Evolutionary conservation across 2,888 invertebrate genomes (phyloP).

Genomic region (Poecilus cupreus): DNA sequence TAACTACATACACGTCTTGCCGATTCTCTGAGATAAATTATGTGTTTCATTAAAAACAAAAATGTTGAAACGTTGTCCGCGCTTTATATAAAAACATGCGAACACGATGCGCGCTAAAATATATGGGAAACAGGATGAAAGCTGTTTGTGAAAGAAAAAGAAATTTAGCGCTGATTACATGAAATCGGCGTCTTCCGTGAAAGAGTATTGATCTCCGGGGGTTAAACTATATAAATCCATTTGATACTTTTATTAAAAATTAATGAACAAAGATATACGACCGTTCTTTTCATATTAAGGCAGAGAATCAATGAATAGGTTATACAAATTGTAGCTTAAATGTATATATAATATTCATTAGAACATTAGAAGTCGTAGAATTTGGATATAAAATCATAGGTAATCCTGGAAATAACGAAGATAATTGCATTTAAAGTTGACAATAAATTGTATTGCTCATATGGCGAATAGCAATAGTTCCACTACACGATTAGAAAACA

Average conservation of each 20-base stretch:
- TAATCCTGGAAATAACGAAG: too few species aligned
- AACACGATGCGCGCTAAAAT: not conserved
- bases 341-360: too few species aligned
- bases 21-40: not conserved
- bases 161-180: conserved; percentile 34
- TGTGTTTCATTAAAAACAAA: conserved; percentile 1
- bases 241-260: not conserved
- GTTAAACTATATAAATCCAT: not conserved
- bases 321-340: too few species aligned
- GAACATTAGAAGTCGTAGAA: too few species aligned
- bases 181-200: not conserved
- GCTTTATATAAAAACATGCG: not conserved
- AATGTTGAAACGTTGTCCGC: not conserved
- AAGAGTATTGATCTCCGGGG: not conserved
- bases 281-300: conserved; percentile 1
- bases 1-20: not conserved
- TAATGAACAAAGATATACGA: conserved; percentile 4
- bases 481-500: too few species aligned
- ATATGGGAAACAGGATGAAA: conserved; percentile 36
- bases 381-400: too few species aligned
- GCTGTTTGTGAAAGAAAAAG: not conserved
- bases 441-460: too few species aligned
- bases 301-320: too few species aligned
- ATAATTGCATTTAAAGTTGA: too few species aligned
- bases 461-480: too few species aligned